Percentiles rank a stretch among this genome's conserved stretches.
Conservation (phyloP, 2,113 vertebrate species). For the Silurus asotus region DNA sequence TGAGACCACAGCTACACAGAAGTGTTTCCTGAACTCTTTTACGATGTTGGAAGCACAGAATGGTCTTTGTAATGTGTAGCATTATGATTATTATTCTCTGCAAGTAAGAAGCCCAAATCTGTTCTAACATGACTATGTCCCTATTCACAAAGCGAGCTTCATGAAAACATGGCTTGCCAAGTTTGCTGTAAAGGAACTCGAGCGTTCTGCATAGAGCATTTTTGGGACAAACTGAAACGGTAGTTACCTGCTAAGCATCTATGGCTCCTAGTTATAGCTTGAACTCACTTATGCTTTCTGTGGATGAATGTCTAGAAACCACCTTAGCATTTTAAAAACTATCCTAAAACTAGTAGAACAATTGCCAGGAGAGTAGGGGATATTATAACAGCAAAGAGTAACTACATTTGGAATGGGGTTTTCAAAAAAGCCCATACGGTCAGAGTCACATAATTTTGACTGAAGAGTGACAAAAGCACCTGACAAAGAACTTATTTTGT, state of each 20-base stretch:
- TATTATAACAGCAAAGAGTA: too few relatives aligned
- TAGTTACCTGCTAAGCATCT: neutral
- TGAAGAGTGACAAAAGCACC: neutral
- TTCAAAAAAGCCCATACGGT: neutral
- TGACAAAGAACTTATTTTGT: neutral
- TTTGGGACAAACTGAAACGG: neutral
- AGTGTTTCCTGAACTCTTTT: neutral
- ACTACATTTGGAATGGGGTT: too few relatives aligned
- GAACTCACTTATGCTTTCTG: neutral
- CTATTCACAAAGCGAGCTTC: too few relatives aligned
- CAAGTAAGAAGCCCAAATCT: neutral
- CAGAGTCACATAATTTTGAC: too few relatives aligned
- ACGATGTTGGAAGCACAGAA: neutral
- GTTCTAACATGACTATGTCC: neutral
- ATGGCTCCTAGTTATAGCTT: neutral
- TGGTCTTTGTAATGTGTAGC: neutral
- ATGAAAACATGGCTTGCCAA: neutral
- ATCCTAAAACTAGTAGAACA: neutral
- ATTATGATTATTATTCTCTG: neutral
- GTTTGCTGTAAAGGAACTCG: neutral
- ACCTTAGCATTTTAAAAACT: neutral
- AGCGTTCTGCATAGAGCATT: neutral
- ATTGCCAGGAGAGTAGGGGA: too few relatives aligned
- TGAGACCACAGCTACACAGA: neutral
- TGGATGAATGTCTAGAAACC: neutral